A percentile compares a stretch with the other conserved stretches of the same genome.
Evolutionary conservation across 2,113 vertebrate species (phyloP).

Genomic region (Menura novaehollandiae): DNA sequence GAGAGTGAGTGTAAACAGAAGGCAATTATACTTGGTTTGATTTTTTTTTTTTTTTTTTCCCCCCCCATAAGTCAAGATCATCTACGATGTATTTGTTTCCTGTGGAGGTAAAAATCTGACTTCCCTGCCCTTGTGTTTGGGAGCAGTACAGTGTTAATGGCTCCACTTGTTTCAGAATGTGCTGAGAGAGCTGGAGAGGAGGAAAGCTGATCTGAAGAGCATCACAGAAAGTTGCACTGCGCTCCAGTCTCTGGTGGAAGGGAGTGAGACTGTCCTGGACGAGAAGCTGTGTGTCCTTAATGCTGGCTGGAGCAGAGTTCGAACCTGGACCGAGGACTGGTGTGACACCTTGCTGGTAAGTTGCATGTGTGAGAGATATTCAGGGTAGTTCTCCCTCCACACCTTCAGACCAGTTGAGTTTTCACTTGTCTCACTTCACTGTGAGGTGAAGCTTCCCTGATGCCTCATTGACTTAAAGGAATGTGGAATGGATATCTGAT

Average conservation of each 20-base stretch:
- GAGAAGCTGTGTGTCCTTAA: conserved; percentile 85
- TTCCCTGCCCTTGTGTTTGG: not conserved
- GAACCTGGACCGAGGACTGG: conserved; percentile 91
- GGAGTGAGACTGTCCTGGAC: conserved; percentile 82
- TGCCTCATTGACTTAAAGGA: not conserved
- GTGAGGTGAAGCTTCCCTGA: not conserved
- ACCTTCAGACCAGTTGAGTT: not conserved
- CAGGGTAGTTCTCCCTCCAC: not conserved
- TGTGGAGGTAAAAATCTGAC: not conserved
- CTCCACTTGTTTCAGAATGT: conserved; percentile 77
- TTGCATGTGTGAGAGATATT: not conserved
- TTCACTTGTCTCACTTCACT: not conserved
- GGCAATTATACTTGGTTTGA: not conserved
- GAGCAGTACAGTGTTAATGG: not conserved
- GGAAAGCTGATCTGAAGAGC: conserved; percentile 80
- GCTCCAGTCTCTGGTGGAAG: conserved; percentile 85
- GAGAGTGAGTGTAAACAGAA: not conserved
- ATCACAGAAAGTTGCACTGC: conserved; percentile 85
- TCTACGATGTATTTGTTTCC: not conserved
- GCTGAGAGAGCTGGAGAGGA: conserved; percentile 88
- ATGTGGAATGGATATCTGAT: not conserved
- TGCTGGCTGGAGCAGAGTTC: conserved; percentile 84
- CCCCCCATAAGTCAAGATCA: not conserved
- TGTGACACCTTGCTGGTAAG: conserved; percentile 86
- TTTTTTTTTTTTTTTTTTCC: not conserved